Conservation (phyloP, 2,113 vertebrate genomes). For the Nesogale talazaci region DNA sequence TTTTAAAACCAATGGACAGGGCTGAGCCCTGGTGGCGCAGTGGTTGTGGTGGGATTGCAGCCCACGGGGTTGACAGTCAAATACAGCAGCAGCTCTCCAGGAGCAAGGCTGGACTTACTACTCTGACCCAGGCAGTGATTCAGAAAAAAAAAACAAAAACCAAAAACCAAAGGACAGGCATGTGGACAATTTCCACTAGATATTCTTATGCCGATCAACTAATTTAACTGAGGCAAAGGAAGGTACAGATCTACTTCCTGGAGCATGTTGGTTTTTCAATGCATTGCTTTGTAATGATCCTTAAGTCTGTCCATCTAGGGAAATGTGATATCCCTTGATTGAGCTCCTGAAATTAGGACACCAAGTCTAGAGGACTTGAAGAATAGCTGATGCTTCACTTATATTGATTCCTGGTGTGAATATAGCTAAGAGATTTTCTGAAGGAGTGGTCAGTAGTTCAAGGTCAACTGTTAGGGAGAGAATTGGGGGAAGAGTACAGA, state of each 20-base stretch:
- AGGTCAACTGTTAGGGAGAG: not conserved
- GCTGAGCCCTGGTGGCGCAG: too few relatives aligned
- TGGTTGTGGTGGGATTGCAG: too few relatives aligned
- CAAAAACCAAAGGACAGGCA: not conserved
- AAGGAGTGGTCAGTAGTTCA: not conserved
- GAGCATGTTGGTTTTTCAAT: not conserved
- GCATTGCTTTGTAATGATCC: slow-evolving; percentile 44
- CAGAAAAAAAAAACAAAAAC: too few relatives aligned
- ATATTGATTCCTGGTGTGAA: not conserved
- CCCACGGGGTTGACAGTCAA: too few relatives aligned
- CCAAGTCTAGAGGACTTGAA: slow-evolving; percentile 51
- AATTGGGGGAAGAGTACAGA: not conserved
- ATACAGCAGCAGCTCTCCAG: too few relatives aligned
- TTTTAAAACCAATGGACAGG: not conserved
- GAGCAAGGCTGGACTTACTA: too few relatives aligned
- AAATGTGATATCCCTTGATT: slow-evolving; percentile 56
- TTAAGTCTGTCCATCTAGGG: slow-evolving; percentile 24
- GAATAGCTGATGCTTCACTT: slow-evolving; percentile 51
- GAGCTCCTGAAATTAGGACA: slow-evolving; percentile 41
- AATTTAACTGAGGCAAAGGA: not conserved
- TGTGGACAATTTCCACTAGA: not conserved
- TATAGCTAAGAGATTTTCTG: slow-evolving; percentile 13
- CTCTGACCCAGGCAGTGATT: too few relatives aligned
- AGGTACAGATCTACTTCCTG: not conserved
- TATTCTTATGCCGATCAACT: not conserved